These are phyloP conservation scores for Henricia sp. DNA, from an alignment of 53 echinoderm and acorn worm genomes.

Conservation along the genomic window DNA sequence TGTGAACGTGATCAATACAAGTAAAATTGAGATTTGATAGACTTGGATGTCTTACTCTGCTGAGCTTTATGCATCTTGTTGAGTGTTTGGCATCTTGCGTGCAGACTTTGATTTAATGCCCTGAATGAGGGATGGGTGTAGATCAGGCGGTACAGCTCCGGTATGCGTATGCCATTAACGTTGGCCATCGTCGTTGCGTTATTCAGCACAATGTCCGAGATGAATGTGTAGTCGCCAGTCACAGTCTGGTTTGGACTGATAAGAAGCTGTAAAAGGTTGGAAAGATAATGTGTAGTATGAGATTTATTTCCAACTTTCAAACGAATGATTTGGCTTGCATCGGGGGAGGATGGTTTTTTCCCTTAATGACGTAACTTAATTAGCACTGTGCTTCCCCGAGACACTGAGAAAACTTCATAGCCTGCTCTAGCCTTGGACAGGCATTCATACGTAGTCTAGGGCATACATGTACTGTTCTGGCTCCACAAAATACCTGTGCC, in stretches of 20 bases:
- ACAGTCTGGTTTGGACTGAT: slow-evolving; percentile 67
- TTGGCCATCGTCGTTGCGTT: slow-evolving; percentile 68
- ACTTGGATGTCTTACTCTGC: slow-evolving; percentile 89
- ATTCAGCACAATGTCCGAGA: slow-evolving; percentile 34
- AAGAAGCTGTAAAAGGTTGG: slow-evolving; percentile 66
- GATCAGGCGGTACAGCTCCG: slow-evolving; percentile 65
- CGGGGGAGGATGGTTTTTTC: no score
- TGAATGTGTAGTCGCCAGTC: slow-evolving; percentile 49
- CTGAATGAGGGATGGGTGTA: slow-evolving; percentile 63
- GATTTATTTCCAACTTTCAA: background rate
- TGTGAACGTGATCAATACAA: no score
- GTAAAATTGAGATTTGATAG: no score
- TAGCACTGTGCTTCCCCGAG: no score
- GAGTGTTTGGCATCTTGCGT: slow-evolving; percentile 70
- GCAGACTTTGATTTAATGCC: slow-evolving; percentile 61
- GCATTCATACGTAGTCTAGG: no score
- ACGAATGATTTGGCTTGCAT: no score
- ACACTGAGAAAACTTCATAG: no score
- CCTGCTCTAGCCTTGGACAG: no score
- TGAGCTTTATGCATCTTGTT: slow-evolving; percentile 76
- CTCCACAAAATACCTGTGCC: no score
- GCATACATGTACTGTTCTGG: no score
- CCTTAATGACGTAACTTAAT: no score
- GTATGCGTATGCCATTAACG: slow-evolving; percentile 73
- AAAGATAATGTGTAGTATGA: background rate